Evolutionary conservation across 1,140 invertebrate species (phyloP), one percentile per base, ranked within the genome.

Genomic region (Drosophila novamexicana): DNA sequence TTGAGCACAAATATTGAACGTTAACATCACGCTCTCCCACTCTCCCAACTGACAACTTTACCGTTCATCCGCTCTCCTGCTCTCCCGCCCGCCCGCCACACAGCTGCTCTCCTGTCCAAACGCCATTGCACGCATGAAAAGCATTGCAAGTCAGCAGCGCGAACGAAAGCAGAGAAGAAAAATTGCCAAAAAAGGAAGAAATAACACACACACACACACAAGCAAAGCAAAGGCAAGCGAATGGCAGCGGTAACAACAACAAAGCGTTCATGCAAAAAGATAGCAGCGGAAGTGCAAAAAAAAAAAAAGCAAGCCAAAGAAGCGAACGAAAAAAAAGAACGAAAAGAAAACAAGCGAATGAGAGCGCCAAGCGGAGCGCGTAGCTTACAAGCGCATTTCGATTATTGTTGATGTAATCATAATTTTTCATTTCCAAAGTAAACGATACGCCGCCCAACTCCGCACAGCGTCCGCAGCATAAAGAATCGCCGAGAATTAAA

Each of bases 361-460:
- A 32, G 34, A 18, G 12, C 39, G 50, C 40, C 57, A 58, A 68
- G 70, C 32, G 54, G 70, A 61, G 39, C 49, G 77, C 68, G 73
- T 39, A 89, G 80, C 84, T 88, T 88, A 89, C 84, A 88, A 88
- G 84, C 84, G 84, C 77, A 88, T 88, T 88, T 88, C 84, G 84
- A 89, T 88, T 88, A 89, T 89, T 88, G 84, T 88, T 88, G 84
- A 88, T 88, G 84, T 88, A 88, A 88, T 88, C 84, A 88, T 88
- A 88, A 88, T 88, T 88, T 88, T 88, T 88, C 84, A 88, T 88
- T 88, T 89, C 84, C 80, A 88, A 89, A 88, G 84, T 88, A 88
- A 88, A 88, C 84, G 84, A 89, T 84, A 83, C 61, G 68, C 22
- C 22, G 10, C 47, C 34, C 14, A 7, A 7, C 18, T 6, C 54